phyloP scores from a whole-genome alignment of 2,888 invertebrate genomes.

The Lycocerus yunnanus region DNA sequence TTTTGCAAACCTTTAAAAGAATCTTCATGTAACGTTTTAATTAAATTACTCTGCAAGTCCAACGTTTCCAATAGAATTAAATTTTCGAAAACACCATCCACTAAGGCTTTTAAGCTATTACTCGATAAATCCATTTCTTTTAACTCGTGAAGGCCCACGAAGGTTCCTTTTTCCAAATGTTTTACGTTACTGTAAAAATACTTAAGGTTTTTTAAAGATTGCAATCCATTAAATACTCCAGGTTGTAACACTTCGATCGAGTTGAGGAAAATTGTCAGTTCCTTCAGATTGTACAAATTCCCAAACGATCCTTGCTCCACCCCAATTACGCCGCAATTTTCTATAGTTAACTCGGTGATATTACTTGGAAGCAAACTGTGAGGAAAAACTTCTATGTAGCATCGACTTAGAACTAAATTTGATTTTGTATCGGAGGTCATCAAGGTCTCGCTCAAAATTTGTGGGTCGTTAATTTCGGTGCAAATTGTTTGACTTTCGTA shows the following conservation, averaged over 20 bases:
- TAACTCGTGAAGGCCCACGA: constrained; percentile 18
- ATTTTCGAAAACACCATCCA: constrained; percentile 21
- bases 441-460: constrained; percentile 9
- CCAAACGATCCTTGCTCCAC: constrained; percentile 17
- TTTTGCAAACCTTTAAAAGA: constrained; percentile 10
- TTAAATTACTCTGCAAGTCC: constrained; percentile 15
- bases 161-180: constrained; percentile 18
- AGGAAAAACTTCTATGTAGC: constrained; percentile 9
- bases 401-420: constrained; percentile 8
- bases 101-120: constrained; percentile 12
- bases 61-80: constrained; percentile 7
- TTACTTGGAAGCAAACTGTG: constrained; percentile 11
- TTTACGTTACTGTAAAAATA: constrained; percentile 13
- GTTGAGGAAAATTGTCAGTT: constrained; percentile 12
- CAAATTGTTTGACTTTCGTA: constrained; percentile 17
- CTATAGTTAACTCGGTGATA: constrained; percentile 5
- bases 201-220: constrained; percentile 10
- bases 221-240: constrained; percentile 15
- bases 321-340: constrained; percentile 17
- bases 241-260: constrained; percentile 16
- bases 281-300: constrained; percentile 6
- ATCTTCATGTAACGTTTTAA: constrained; percentile 4
- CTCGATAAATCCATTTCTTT: constrained; percentile 11
- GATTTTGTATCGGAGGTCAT: background rate
- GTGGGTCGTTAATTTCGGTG: constrained; percentile 13